Percentiles rank a stretch among this genome's conserved stretches.
Conservation (phyloP, 2,113 vertebrate genomes). For the Pundamilia nyererei region DNA sequence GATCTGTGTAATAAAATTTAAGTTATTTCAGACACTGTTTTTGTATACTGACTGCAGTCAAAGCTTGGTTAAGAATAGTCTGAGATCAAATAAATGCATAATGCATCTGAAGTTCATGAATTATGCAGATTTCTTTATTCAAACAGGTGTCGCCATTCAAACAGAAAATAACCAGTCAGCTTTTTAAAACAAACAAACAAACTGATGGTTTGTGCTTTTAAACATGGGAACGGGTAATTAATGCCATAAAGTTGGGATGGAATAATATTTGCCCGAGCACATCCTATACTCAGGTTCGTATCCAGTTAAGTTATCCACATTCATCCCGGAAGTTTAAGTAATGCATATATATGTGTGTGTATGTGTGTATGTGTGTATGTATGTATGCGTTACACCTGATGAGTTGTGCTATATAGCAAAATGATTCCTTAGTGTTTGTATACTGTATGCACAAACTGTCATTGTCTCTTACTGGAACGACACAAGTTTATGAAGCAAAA, state of each 20-base stretch:
- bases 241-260: background rate
- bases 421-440: accelerated
- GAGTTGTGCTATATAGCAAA: background rate
- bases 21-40: background rate
- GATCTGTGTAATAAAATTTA: accelerated
- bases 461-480: background rate
- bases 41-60: background rate
- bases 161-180: background rate
- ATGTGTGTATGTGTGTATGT: accelerated
- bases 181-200: background rate
- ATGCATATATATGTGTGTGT: background rate
- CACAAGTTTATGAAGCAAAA: background rate
- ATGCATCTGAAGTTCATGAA: background rate
- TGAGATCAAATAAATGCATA: background rate
- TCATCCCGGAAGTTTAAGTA: background rate
- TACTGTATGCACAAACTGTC: background rate
- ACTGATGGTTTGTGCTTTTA: background rate
- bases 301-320: background rate
- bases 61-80: background rate
- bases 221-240: background rate
- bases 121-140: background rate
- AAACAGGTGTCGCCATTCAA: background rate
- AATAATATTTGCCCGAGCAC: background rate
- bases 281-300: background rate
- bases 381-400: background rate